These are phyloP conservation scores for Neomorphus geoffroyi DNA, from an alignment of 2,797 vertebrate species.

Conservation along the genomic window DNA sequence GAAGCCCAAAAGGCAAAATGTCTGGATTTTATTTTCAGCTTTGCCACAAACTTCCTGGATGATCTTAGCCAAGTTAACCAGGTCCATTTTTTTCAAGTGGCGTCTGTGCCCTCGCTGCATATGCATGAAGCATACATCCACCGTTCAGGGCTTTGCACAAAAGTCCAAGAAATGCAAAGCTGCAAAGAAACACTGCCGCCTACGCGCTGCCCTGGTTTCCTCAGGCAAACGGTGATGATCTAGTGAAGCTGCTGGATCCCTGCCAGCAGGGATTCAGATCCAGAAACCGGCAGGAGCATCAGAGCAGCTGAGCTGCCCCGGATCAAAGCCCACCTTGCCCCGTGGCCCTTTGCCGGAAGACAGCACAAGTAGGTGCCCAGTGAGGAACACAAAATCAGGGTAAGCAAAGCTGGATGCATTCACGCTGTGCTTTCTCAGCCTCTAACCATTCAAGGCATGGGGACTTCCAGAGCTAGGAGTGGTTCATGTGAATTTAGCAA, in stretches of 20 bases:
- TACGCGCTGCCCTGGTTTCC: not conserved
- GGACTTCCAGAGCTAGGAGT: slow-evolving; percentile 13
- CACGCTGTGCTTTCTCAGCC: not conserved
- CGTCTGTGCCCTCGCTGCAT: not conserved
- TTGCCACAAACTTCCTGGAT: slow-evolving; percentile 41
- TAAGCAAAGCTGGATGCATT: not conserved
- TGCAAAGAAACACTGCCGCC: not conserved
- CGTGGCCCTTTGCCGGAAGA: not conserved
- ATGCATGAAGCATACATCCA: rapidly evolving
- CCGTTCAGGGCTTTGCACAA: not conserved
- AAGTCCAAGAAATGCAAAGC: not conserved
- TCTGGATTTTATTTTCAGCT: slow-evolving; percentile 54
- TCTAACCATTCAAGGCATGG: not conserved
- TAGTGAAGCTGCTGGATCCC: not conserved
- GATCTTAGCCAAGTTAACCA: not conserved
- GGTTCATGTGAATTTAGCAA: not conserved
- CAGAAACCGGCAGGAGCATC: not conserved
- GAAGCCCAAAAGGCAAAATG: slow-evolving; percentile 21
- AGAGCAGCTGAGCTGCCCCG: not conserved
- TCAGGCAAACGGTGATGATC: not conserved
- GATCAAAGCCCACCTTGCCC: not conserved
- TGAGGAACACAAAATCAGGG: not conserved
- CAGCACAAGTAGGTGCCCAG: rapidly evolving
- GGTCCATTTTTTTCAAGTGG: not conserved
- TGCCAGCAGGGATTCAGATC: not conserved